Conservation (phyloP, 2,113 vertebrate species). For the Pardalotus punctatus region DNA sequence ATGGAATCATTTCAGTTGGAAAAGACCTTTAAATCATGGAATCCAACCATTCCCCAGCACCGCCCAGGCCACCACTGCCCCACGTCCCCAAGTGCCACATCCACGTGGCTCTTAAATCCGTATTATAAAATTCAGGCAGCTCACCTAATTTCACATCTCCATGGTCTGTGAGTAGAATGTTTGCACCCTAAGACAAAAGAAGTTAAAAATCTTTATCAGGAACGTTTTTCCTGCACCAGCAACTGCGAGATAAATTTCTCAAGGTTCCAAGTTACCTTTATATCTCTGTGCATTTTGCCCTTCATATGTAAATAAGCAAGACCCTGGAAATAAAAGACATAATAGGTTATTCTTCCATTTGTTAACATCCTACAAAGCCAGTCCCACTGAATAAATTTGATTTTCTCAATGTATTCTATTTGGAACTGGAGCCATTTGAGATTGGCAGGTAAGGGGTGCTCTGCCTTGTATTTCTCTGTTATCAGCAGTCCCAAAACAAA, state of each 20-base stretch:
- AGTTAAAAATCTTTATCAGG: neutral
- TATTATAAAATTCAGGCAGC: neutral
- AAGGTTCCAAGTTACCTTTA: constrained; percentile 84
- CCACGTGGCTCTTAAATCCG: rapidly evolving
- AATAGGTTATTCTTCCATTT: neutral
- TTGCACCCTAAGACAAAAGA: constrained; percentile 84
- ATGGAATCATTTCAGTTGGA: neutral
- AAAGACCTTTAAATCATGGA: neutral
- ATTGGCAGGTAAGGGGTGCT: neutral
- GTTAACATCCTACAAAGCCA: neutral
- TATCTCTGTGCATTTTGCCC: constrained; percentile 98
- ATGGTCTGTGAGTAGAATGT: constrained; percentile 93
- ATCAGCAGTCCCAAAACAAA: neutral
- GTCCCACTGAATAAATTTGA: neutral
- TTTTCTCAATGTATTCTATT: neutral
- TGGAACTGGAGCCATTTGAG: neutral
- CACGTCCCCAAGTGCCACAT: neutral
- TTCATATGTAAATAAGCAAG: constrained; percentile 94
- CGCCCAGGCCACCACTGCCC: neutral
- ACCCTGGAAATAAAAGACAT: constrained; percentile 75
- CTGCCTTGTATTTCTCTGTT: neutral
- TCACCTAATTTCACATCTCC: constrained; percentile 97
- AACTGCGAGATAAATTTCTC: neutral
- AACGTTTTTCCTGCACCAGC: neutral
- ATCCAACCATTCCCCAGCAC: neutral